A percentile compares a stretch with the other conserved stretches of the same genome.
Evolutionary conservation across 2,888 invertebrate species (phyloP).

Genomic region (Siphlonurus alternatus): DNA sequence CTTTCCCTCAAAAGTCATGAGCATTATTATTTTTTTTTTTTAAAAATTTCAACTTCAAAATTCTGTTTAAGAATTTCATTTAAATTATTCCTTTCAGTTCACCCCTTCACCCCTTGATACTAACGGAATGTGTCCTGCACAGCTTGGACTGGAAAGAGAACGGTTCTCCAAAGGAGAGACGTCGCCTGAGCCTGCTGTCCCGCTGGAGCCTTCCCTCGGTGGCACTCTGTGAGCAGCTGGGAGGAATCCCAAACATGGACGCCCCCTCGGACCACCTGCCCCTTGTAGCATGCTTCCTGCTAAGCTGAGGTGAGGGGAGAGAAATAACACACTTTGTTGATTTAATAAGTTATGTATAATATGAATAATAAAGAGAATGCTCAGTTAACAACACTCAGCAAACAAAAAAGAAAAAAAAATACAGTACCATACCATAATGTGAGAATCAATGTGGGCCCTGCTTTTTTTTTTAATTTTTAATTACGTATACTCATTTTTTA

Average conservation of each 20-base stretch:
- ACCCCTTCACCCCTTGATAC: too few species aligned
- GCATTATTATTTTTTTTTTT: too few species aligned
- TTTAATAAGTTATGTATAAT: neutral
- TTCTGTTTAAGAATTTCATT: too few species aligned
- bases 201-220: conserved; percentile 48
- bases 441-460: neutral
- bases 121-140: too few species aligned
- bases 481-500: neutral
- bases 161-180: too few species aligned
- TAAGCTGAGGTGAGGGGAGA: neutral
- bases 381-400: neutral
- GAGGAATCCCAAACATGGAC: conserved; percentile 51
- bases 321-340: neutral
- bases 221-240: conserved; percentile 36
- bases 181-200: conserved; percentile 31
- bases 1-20: too few species aligned
- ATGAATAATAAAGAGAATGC: neutral
- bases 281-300: conserved; percentile 48
- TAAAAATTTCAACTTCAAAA: too few species aligned
- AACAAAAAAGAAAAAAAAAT: neutral
- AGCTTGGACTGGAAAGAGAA: too few species aligned
- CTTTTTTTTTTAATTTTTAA: neutral
- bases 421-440: neutral
- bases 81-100: neutral
- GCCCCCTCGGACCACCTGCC: conserved; percentile 75